Percentiles rank a stretch among this genome's conserved stretches.
phyloP scores from a whole-genome alignment of 2,888 invertebrate species.

The Cybosia mesomella region DNA sequence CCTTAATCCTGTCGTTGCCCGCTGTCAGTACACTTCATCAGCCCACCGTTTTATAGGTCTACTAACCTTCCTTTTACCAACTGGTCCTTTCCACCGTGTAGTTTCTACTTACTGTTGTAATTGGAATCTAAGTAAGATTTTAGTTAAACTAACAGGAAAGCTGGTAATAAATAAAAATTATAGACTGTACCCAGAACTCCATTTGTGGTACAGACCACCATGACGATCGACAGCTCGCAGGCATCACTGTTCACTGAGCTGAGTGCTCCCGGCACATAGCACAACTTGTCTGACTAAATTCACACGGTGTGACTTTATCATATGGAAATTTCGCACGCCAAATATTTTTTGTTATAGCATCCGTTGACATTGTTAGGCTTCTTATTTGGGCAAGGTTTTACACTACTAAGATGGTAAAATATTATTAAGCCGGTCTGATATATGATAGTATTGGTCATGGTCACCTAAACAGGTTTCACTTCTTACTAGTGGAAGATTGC shows the following conservation, averaged over 20 bases:
- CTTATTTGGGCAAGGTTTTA: conserved; percentile 23
- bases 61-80: too few relatives aligned
- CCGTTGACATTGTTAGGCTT: conserved; percentile 50
- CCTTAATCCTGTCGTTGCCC: too few relatives aligned
- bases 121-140: too few relatives aligned
- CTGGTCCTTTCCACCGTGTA: too few relatives aligned
- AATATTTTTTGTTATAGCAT: conserved; percentile 58
- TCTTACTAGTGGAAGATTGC: too few relatives aligned
- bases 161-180: not conserved
- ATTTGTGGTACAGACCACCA: conserved; percentile 73
- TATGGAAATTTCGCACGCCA: conserved; percentile 52
- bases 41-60: too few relatives aligned
- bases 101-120: too few relatives aligned
- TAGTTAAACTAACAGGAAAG: not conserved
- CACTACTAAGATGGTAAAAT: not conserved
- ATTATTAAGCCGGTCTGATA: not conserved
- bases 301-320: conserved; percentile 57
- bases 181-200: conserved; percentile 38
- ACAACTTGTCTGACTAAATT: conserved; percentile 42
- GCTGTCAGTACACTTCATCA: too few relatives aligned
- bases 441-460: too few relatives aligned
- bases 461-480: too few relatives aligned
- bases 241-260: conserved; percentile 75
- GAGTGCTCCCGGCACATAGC: conserved; percentile 55
- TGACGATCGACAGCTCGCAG: conserved; percentile 52